Evolutionary conservation across 2,888 invertebrate species (phyloP), one percentile per base, ranked within the genome.

Genomic region (Chrysodeixis includens): DNA sequence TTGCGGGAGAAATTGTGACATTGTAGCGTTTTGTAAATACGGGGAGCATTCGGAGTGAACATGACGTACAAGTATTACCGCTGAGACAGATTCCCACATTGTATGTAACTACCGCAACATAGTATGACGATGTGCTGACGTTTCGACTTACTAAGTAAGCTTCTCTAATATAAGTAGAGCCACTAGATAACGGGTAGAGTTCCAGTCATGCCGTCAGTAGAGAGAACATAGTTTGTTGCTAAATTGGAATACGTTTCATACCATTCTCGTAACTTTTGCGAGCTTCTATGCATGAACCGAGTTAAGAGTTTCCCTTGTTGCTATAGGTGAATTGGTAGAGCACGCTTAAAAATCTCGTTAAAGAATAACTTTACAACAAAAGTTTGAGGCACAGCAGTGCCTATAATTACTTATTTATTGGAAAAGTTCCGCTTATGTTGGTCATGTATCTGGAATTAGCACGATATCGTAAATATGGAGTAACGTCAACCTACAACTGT

Each of bases 1-100:
- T 76, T 69, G 35, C 44, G 6, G 44, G 61, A 69, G 69, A 66
- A 65, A 63, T 61, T 63, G 30, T 53, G 44, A 66, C 71, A 56
- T 62, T 78, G 71, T 64, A 66, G 59, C 53, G 62, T 44, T 30
- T 54, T 12, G 44, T 46, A 30, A 14, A 64, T 59, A 63, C 30
- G 8, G 16, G 44, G 44, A 52, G 35, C 52, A 26, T 16, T 52
- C 1, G 7, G 14, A 10, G 20, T 35, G 51, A 51, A 40, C 12
- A 14, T 20, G 55, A 9, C 35, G 14, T 40, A n/a, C n/a, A n/a
- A n/a, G n/a, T n/a, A 49, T 49, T 35, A 4, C 5, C 3, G 46
- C 16, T 18, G 18, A 16, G 18, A 46, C 18, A 18, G 16, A 9
- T 9, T 18, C 20, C 9, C 10, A 49, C 46, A 9, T 20, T 20